Percentiles rank a stretch among this genome's conserved stretches.
These are phyloP conservation scores for Semaprochilodus insignis DNA, from an alignment of 2,797 vertebrate genomes.

Conservation along the genomic window DNA sequence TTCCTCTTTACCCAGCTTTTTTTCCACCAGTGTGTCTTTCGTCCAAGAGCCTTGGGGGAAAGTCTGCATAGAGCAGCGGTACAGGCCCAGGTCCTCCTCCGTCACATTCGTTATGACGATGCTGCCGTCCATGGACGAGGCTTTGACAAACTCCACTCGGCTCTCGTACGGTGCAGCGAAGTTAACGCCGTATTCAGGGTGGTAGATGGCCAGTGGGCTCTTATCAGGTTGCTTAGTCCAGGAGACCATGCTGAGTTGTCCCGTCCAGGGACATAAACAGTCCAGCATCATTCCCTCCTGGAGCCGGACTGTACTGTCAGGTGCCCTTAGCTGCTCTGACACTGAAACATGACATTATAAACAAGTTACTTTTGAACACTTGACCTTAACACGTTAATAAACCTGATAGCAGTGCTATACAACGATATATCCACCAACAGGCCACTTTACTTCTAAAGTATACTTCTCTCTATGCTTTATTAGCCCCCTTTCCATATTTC, in stretches of 20 bases:
- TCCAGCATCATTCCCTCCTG: constrained; percentile 81
- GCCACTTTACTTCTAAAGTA: too few relatives aligned
- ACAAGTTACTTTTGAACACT: neutral
- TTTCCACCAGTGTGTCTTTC: constrained; percentile 76
- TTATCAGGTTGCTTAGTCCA: constrained; percentile 79
- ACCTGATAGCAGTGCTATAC: too few relatives aligned
- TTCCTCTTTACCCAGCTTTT: constrained; percentile 78
- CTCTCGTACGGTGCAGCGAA: constrained; percentile 66
- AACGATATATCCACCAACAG: too few relatives aligned
- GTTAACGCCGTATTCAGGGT: constrained; percentile 64
- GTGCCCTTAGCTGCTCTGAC: constrained; percentile 63
- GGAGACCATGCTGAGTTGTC: constrained; percentile 78
- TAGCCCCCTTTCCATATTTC: too few relatives aligned
- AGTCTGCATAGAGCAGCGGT: constrained; percentile 78
- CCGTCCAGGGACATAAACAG: constrained; percentile 77
- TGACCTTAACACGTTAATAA: too few relatives aligned
- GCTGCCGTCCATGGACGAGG: constrained; percentile 70
- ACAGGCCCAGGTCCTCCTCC: constrained; percentile 78
- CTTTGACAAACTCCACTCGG: constrained; percentile 78
- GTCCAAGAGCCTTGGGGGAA: constrained; percentile 81
- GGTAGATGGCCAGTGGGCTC: constrained; percentile 75
- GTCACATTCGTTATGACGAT: constrained; percentile 80
- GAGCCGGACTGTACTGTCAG: constrained; percentile 73
- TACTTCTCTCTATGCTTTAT: too few relatives aligned
- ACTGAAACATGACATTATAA: constrained; percentile 60